phyloP scores from a whole-genome alignment of 2,797 vertebrate genomes.

The Sebastes itinus region DNA sequence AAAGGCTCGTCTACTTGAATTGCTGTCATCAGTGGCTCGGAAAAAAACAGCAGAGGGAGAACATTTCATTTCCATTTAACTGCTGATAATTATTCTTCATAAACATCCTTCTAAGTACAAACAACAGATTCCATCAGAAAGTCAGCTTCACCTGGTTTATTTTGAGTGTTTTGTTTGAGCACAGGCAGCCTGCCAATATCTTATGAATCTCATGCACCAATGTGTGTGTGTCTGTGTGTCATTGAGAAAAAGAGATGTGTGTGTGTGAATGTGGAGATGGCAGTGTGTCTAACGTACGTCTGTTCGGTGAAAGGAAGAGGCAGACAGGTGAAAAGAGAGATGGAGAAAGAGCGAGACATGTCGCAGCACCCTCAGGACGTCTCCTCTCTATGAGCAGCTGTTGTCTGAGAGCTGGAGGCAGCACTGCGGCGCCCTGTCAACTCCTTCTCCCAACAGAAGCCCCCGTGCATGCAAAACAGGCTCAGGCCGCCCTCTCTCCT shows the following conservation, averaged over 20 bases:
- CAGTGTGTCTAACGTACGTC: slow-evolving; percentile 37
- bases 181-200: slow-evolving; percentile 39
- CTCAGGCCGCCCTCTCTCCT: slow-evolving; percentile 71
- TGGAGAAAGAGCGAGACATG: slow-evolving; percentile 71
- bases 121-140: slow-evolving; percentile 35
- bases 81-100: slow-evolving; percentile 37
- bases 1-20: slow-evolving; percentile 20
- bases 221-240: background rate
- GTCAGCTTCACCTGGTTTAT: slow-evolving; percentile 33
- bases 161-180: slow-evolving; percentile 41
- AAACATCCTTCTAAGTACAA: slow-evolving; percentile 19
- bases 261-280: slow-evolving; percentile 10
- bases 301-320: slow-evolving; percentile 39
- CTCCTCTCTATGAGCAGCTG: slow-evolving; percentile 80
- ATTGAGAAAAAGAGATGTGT: background rate
- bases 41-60: slow-evolving; percentile 3
- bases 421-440: slow-evolving; percentile 81
- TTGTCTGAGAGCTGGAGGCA: slow-evolving; percentile 82
- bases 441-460: slow-evolving; percentile 68
- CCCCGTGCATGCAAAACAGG: slow-evolving; percentile 80
- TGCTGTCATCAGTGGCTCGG: background rate
- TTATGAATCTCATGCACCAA: slow-evolving; percentile 6
- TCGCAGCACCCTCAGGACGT: slow-evolving; percentile 78
- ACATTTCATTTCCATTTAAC: slow-evolving; percentile 22
- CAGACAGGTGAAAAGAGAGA: slow-evolving; percentile 72